Evolutionary conservation across 2,888 invertebrate species (phyloP).

Genomic region (Polydrusus pterygomalis): DNA sequence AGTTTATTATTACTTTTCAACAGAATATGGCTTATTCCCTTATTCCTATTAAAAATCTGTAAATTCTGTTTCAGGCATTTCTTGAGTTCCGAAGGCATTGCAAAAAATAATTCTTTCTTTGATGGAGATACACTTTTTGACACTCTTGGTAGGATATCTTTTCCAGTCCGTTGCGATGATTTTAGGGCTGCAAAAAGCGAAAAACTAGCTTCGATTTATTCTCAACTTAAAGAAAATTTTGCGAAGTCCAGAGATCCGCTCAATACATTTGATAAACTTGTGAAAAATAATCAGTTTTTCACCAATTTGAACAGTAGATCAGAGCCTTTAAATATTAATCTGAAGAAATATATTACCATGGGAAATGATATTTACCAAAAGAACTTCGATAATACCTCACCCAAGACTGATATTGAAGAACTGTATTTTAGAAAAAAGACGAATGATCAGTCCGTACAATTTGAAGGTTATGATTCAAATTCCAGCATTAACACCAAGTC

Average conservation of each 20-base stretch:
- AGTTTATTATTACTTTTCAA: no score
- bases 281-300: slow-evolving; percentile 20
- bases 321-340: slow-evolving; percentile 1
- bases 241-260: background rate
- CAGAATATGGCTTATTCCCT: no score
- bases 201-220: background rate
- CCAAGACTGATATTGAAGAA: background rate
- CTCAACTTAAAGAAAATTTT: slow-evolving; percentile 6
- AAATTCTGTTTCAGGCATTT: slow-evolving; percentile 10
- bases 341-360: slow-evolving; percentile 18
- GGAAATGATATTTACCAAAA: slow-evolving; percentile 10
- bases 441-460: slow-evolving; percentile 20
- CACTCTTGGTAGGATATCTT: slow-evolving; percentile 29
- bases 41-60: no score
- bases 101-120: slow-evolving; percentile 25
- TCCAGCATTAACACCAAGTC: background rate
- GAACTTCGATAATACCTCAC: background rate
- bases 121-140: slow-evolving; percentile 28
- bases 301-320: slow-evolving; percentile 9
- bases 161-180: slow-evolving; percentile 10
- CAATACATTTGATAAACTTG: slow-evolving; percentile 2
- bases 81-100: background rate
- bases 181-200: slow-evolving; percentile 1
- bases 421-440: slow-evolving; percentile 13
- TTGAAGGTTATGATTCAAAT: slow-evolving; percentile 5